Percentiles rank a stretch among this genome's conserved stretches.
phyloP scores from a whole-genome alignment of 2,888 invertebrate species.

The Antitype chi region DNA sequence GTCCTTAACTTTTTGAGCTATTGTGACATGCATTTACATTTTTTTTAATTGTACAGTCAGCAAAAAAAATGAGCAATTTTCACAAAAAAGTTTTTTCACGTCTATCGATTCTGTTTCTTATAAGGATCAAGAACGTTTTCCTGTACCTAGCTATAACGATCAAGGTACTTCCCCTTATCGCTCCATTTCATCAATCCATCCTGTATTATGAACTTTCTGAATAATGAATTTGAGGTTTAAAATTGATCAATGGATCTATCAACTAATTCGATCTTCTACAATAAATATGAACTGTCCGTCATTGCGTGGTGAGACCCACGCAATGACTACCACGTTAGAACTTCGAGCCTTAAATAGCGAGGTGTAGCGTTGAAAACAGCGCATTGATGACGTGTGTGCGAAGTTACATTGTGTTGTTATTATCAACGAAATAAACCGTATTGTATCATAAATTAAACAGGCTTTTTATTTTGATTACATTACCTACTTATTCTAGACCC shows the following conservation, averaged over 20 bases:
- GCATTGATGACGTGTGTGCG: slow-evolving; percentile 8
- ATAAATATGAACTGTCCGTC: not conserved
- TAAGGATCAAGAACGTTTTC: not conserved
- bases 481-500: not conserved
- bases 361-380: slow-evolving; percentile 13
- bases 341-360: slow-evolving; percentile 29
- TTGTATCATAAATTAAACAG: slow-evolving; percentile 45
- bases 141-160: not conserved
- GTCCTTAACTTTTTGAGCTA: not conserved
- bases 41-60: not conserved
- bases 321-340: too few species aligned
- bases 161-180: not conserved
- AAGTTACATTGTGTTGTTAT: slow-evolving; percentile 64
- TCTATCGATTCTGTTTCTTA: not conserved
- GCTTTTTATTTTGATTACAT: slow-evolving; percentile 18
- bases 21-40: too few species aligned
- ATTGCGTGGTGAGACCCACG: too few species aligned
- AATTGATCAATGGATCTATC: not conserved
- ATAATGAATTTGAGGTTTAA: not conserved
- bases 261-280: not conserved
- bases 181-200: not conserved
- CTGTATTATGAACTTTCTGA: not conserved
- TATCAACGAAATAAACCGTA: slow-evolving; percentile 61
- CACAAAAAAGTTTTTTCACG: not conserved
- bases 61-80: not conserved